Evolutionary conservation across 92 coral and sea anemone genomes (phyloP).

Genomic region (Ricordea florida): DNA sequence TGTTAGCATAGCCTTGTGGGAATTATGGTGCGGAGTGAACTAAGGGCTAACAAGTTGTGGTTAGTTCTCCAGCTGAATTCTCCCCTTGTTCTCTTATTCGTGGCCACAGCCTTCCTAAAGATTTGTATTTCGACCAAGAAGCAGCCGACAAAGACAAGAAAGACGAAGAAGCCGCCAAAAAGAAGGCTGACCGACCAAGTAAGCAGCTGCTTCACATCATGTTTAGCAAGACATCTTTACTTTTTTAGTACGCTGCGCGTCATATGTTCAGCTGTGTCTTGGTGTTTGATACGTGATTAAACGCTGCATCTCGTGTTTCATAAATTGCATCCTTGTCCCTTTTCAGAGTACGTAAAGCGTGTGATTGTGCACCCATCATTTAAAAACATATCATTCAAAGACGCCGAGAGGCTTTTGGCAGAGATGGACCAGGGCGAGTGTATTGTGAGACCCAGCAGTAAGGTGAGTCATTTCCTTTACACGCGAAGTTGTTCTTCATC

Average conservation of each 20-base stretch:
- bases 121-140: conserved; percentile 84
- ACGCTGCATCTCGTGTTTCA: too few species aligned
- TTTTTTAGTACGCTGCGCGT: too few species aligned
- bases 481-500: too few species aligned
- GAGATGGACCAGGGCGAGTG: conserved; percentile 99
- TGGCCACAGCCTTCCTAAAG: conserved; percentile 74
- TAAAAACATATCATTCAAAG: conserved; percentile 93
- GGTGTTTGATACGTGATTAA: too few species aligned
- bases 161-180: conserved; percentile 83
- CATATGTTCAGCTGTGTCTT: too few species aligned
- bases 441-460: conserved; percentile 96
- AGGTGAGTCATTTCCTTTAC: conserved; percentile 64
- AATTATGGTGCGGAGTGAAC: background rate
- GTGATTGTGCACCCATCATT: conserved; percentile 97
- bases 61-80: too few species aligned
- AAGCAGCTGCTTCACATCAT: background rate
- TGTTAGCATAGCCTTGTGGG: background rate
- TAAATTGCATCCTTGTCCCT: background rate
- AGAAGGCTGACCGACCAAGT: conserved; percentile 97
- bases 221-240: too few species aligned
- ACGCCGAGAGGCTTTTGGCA: conserved; percentile 86
- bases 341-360: conserved; percentile 90
- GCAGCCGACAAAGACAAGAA: conserved; percentile 84
- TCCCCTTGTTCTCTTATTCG: background rate
- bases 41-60: too few species aligned